Evolutionary conservation across 1,140 invertebrate genomes (phyloP).

Genomic region (Schmidtea mediterranea): DNA sequence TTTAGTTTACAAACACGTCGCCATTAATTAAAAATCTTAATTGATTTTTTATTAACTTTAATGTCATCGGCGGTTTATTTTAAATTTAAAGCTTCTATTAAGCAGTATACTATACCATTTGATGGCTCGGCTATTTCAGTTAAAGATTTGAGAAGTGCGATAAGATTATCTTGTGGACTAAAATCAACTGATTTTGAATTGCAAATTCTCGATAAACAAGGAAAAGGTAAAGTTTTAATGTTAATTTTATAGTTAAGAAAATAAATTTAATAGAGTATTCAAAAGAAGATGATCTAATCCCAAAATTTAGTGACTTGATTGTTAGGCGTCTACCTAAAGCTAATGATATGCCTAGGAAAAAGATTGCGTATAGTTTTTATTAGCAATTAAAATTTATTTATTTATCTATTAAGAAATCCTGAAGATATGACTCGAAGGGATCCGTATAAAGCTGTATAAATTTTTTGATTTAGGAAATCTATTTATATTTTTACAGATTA

Average conservation of each 20-base stretch:
- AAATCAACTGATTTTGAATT: conserved; percentile 2
- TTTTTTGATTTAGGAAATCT: no score
- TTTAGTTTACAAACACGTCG: no score
- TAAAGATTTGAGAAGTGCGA: conserved; percentile 1
- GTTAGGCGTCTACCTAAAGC: background rate
- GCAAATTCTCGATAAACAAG: background rate
- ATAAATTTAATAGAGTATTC: background rate
- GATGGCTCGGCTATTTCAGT: conserved; percentile 2
- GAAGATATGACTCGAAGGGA: no score
- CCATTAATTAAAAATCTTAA: no score
- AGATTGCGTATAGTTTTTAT: no score
- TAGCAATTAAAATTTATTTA: no score
- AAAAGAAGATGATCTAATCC: conserved; percentile 4
- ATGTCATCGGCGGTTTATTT: conserved; percentile 2
- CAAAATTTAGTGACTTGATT: background rate
- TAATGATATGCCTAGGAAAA: background rate
- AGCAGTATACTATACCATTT: background rate
- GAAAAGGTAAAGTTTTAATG: conserved; percentile 4
- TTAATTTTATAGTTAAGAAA: background rate
- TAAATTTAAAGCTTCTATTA: conserved; percentile 3
- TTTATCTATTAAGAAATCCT: no score
- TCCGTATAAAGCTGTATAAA: no score
- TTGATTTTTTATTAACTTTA: no score
- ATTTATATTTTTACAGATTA: no score
- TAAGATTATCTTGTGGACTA: background rate